Base-by-base conservation (phyloP, 2,797 vertebrate genomes). In the Odontamblyopus rebecca region DNA sequence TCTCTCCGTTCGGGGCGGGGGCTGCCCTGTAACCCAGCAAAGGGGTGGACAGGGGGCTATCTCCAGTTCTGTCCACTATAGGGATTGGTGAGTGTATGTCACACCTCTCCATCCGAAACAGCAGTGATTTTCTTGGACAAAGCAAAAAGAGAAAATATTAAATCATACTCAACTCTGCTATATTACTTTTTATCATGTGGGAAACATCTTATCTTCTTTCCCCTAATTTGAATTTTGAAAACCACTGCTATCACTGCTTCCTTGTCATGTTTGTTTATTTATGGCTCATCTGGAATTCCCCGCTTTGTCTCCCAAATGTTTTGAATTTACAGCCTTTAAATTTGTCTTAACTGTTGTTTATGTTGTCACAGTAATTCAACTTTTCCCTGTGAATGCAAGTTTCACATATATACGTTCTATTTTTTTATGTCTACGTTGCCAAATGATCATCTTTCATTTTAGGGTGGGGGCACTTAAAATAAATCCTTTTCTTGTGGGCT, bases 1-100 rank as follows among this genome's bases (percentile, higher is more conserved):
- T 95, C 92, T 95, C 94, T 86, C 93, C 93, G 16, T 95, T 94
- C 71, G 94, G 94, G 83, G 91, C 93, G n/a, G 94, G 94, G 90
- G 94, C 94, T 44, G 94, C 94, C 86, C 92, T 95, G 83, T 95
- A 90, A 93, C 83, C 82, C 76, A 82, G 75, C 65, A 72, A 79
- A 7, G 82, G 82, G 75, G 71, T 44, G 68, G 60, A 57, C 66
- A 67, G 78, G 79, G 85, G 83, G 70, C 84, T 89, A 71, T 84
- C 82, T 89, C 85, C 88, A 83, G 80, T 74, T 73, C 85, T 72
- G 60, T 82, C 70, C 68, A 83, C 72, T 70, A 85, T 86, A 84
- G 89, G 85, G 85, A 89, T 82, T 89, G 94, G 94, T 95, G 93
- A 94, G 94, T 94, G 83, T 85, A 80, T 79, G 65, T 75, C 82